These are phyloP conservation scores for Parnassius orleans DNA, from an alignment of 2,888 invertebrate species.

Conservation along the genomic window DNA sequence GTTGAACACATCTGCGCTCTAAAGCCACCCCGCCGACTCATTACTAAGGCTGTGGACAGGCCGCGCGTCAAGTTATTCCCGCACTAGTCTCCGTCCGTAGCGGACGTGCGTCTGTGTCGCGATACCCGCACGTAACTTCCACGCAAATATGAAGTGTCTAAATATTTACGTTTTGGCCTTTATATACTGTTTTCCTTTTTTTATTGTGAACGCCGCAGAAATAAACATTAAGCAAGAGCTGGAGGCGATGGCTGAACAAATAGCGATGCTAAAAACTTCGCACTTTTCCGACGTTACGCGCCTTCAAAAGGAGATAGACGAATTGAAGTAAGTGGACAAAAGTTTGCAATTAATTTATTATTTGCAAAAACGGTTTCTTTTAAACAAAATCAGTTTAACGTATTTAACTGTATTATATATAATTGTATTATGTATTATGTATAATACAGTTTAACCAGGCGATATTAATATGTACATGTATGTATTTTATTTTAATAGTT, in stretches of 20 bases:
- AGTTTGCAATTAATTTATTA: neutral
- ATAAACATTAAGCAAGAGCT: slow-evolving; percentile 47
- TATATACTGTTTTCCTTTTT: slow-evolving; percentile 42
- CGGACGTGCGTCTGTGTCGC: slow-evolving; percentile 34
- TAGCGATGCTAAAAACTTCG: slow-evolving; percentile 50
- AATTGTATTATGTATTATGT: too few relatives aligned
- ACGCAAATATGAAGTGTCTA: slow-evolving; percentile 55
- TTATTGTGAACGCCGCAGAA: slow-evolving; percentile 47
- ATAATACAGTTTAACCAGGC: too few relatives aligned
- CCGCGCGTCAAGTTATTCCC: slow-evolving; percentile 48
- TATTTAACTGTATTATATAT: too few relatives aligned
- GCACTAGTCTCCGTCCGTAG: slow-evolving; percentile 37
- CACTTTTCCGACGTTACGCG: slow-evolving; percentile 51
- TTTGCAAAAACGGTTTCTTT: neutral
- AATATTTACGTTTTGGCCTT: slow-evolving; percentile 39
- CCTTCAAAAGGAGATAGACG: slow-evolving; percentile 56
- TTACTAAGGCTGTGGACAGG: slow-evolving; percentile 37
- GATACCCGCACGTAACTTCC: slow-evolving; percentile 23
- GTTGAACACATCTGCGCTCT: slow-evolving; percentile 71
- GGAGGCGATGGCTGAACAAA: slow-evolving; percentile 49
- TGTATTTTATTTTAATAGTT: too few relatives aligned
- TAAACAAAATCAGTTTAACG: too few relatives aligned
- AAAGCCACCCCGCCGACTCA: slow-evolving; percentile 34
- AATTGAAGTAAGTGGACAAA: slow-evolving; percentile 59
- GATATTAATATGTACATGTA: too few relatives aligned